Conservation (phyloP, 2,888 invertebrate species). For the Empis stercorea region DNA sequence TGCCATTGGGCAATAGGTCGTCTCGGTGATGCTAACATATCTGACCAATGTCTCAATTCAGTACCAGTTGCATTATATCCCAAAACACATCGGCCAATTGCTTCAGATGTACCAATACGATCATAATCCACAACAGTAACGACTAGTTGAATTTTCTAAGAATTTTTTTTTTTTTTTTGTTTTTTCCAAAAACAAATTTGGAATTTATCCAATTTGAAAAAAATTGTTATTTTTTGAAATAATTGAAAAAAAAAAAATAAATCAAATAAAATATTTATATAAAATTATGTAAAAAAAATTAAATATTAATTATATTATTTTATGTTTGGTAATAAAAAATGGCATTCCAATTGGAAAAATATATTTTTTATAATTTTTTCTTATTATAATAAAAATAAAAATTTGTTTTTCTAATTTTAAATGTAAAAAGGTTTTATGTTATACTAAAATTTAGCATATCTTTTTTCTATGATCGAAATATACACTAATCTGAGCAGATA, state of each 20-base stretch:
- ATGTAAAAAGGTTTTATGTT: too few relatives aligned
- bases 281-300: too few relatives aligned
- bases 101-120: conserved; percentile 98
- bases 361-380: too few relatives aligned
- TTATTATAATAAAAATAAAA: too few relatives aligned
- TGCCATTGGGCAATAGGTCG: conserved; percentile 99
- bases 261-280: too few relatives aligned
- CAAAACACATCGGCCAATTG: conserved; percentile 93
- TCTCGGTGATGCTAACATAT: conserved; percentile 98
- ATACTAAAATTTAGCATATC: too few relatives aligned
- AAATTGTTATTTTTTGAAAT: neutral
- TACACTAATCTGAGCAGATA: too few relatives aligned
- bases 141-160: conserved; percentile 95
- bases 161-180: conserved; percentile 9
- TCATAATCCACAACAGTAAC: conserved; percentile 99
- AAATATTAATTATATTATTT: too few relatives aligned
- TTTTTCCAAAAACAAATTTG: conserved; percentile 16
- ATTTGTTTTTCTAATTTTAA: too few relatives aligned
- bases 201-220: neutral
- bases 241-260: neutral
- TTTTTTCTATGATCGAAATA: too few relatives aligned
- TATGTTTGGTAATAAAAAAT: too few relatives aligned
- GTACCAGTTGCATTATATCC: conserved; percentile 97
- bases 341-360: neutral
- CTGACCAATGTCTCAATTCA: conserved; percentile 98